Evolutionary conservation across 2,113 vertebrate genomes (phyloP).

Genomic region (Platycercus adscitus): DNA sequence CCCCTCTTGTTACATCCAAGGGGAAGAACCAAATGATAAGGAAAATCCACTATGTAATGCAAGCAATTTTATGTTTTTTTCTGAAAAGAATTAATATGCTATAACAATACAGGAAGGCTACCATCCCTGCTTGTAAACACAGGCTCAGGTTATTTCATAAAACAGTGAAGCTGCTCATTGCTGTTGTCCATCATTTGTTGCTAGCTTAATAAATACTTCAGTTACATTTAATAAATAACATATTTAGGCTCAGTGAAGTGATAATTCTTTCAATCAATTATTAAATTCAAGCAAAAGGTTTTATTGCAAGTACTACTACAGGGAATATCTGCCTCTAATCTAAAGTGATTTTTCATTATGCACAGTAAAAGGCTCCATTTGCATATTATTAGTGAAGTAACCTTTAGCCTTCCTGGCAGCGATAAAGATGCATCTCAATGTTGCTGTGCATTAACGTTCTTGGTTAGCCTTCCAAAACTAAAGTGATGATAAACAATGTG

Average conservation of each 20-base stretch:
- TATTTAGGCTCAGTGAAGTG: constrained; percentile 73
- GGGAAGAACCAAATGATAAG: not conserved
- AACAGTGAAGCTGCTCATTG: constrained; percentile 43
- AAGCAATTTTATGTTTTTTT: not conserved
- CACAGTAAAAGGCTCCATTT: constrained; percentile 72
- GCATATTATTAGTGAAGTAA: constrained; percentile 80
- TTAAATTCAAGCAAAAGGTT: constrained; percentile 77
- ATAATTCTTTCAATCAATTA: constrained; percentile 83
- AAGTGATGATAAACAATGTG: constrained; percentile 70
- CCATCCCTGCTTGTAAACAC: constrained; percentile 62
- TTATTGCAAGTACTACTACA: constrained; percentile 73
- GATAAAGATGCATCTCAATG: constrained; percentile 57
- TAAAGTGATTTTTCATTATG: constrained; percentile 79
- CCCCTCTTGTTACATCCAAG: not conserved
- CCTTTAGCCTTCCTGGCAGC: constrained; percentile 73
- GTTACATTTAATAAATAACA: constrained; percentile 84
- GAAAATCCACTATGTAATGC: not conserved
- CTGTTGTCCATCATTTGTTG: constrained; percentile 76
- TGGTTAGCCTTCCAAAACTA: constrained; percentile 65
- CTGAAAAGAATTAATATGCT: constrained; percentile 33
- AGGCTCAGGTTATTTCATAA: constrained; percentile 57
- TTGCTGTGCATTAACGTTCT: constrained; percentile 38
- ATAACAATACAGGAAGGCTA: constrained; percentile 12
- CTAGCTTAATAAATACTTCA: constrained; percentile 82
- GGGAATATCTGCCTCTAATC: constrained; percentile 77